phyloP scores from a whole-genome alignment of 2,888 invertebrate species.

The Trichogramma dendrolimi region DNA sequence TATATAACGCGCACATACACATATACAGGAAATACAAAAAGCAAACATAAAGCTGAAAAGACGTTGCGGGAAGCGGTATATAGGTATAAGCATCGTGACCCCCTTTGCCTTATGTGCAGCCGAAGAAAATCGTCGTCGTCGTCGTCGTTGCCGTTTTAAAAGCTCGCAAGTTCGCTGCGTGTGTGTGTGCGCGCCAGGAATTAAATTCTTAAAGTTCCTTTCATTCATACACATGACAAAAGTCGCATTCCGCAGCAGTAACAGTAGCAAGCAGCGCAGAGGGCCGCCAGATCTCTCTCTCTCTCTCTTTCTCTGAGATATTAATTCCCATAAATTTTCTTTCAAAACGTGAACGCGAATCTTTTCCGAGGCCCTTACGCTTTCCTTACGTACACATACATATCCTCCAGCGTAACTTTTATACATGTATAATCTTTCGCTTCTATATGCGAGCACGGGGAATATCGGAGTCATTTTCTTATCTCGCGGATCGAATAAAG shows the following conservation, averaged over 20 bases:
- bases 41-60: too few species aligned
- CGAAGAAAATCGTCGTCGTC: slow-evolving; percentile 8
- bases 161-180: too few species aligned
- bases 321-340: slow-evolving; percentile 54
- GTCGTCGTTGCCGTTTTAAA: not conserved
- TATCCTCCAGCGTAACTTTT: too few species aligned
- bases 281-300: slow-evolving; percentile 40
- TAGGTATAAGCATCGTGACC: too few species aligned
- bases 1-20: too few species aligned
- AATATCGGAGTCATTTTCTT: too few species aligned
- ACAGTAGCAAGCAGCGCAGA: slow-evolving; percentile 23
- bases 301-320: slow-evolving; percentile 41
- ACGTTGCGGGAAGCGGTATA: too few species aligned
- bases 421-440: too few species aligned
- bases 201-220: slow-evolving; percentile 53
- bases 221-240: slow-evolving; percentile 47
- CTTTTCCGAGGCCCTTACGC: slow-evolving; percentile 26
- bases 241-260: slow-evolving; percentile 48
- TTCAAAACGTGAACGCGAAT: slow-evolving; percentile 45
- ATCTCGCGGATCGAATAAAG: too few species aligned
- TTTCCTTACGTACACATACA: slow-evolving; percentile 2
- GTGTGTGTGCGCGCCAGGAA: slow-evolving; percentile 37
- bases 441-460: too few species aligned
- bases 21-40: too few species aligned
- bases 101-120: too few species aligned